phyloP scores from a whole-genome alignment of 2,888 invertebrate genomes.

The Ditula angustiorana region DNA sequence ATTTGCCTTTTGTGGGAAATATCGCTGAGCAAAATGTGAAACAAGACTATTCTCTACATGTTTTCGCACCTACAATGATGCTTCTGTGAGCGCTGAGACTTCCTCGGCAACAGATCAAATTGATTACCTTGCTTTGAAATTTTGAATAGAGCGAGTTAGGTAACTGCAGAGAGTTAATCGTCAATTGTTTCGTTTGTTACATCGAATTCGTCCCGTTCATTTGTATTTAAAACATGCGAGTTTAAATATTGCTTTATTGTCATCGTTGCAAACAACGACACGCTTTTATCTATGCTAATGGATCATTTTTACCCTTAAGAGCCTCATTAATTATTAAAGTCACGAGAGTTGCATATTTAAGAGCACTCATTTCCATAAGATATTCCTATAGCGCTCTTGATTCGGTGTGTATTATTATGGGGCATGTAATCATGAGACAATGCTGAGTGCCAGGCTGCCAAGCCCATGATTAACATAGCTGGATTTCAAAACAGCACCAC shows the following conservation, averaged over 20 bases:
- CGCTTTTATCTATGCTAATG: slow-evolving; percentile 32
- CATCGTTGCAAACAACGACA: neutral
- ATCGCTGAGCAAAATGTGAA: slow-evolving; percentile 28
- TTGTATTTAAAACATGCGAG: slow-evolving; percentile 14
- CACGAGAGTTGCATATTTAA: slow-evolving; percentile 9
- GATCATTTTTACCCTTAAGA: slow-evolving; percentile 17
- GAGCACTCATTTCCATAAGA: slow-evolving; percentile 22
- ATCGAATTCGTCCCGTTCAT: slow-evolving; percentile 37
- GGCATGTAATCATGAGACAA: slow-evolving; percentile 40
- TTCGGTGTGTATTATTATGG: slow-evolving; percentile 26
- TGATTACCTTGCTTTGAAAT: slow-evolving; percentile 47
- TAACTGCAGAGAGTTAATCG: slow-evolving; percentile 55
- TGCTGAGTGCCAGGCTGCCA: slow-evolving; percentile 18
- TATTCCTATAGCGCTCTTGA: slow-evolving; percentile 17
- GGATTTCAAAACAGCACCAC: slow-evolving; percentile 38
- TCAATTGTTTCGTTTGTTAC: slow-evolving; percentile 58
- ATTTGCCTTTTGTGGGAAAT: slow-evolving; percentile 37
- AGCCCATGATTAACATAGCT: slow-evolving; percentile 40
- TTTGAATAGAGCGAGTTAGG: slow-evolving; percentile 52
- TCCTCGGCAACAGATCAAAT: slow-evolving; percentile 56
- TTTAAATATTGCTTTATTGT: slow-evolving; percentile 31
- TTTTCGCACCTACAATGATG: neutral
- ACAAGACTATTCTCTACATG: slow-evolving; percentile 20
- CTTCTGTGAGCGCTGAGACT: slow-evolving; percentile 31
- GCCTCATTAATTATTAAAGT: slow-evolving; percentile 25